Conservation (phyloP, 2,888 invertebrate genomes). For the Pseudococcus longispinus region DNA sequence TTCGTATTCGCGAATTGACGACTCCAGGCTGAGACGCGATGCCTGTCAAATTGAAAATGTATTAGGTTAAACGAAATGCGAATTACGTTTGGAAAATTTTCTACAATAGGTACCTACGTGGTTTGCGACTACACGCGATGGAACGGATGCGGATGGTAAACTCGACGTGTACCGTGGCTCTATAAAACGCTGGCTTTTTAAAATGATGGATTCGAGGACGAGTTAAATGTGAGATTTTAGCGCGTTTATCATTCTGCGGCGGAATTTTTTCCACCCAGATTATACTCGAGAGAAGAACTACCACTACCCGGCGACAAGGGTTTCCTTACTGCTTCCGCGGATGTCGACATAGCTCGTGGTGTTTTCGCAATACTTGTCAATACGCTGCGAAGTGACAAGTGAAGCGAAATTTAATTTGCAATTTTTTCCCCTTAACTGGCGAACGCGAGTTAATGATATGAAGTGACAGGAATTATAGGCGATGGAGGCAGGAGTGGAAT, state of each 20-base stretch:
- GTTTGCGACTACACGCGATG: too few relatives aligned
- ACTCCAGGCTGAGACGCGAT: too few relatives aligned
- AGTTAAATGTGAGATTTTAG: constrained; percentile 26
- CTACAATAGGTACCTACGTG: too few relatives aligned
- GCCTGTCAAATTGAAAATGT: background rate
- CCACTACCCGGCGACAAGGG: too few relatives aligned
- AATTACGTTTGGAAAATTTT: constrained; percentile 17
- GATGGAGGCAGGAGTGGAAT: background rate
- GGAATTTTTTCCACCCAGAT: too few relatives aligned
- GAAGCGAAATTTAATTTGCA: constrained; percentile 5
- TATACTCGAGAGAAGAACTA: too few relatives aligned
- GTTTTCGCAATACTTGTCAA: background rate
- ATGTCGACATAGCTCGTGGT: background rate
- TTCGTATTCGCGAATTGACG: too few relatives aligned
- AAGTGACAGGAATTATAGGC: background rate
- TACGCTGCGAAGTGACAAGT: background rate
- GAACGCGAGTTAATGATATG: background rate
- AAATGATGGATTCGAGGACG: constrained; percentile 24
- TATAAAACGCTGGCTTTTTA: background rate
- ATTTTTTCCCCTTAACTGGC: background rate
- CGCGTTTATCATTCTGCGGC: background rate
- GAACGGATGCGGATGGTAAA: background rate
- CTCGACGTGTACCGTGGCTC: too few relatives aligned
- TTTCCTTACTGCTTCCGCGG: too few relatives aligned
- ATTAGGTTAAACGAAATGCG: background rate